These are phyloP conservation scores for Lepas anatifera DNA, from an alignment of 2,888 invertebrate genomes.

Conservation along the genomic window DNA sequence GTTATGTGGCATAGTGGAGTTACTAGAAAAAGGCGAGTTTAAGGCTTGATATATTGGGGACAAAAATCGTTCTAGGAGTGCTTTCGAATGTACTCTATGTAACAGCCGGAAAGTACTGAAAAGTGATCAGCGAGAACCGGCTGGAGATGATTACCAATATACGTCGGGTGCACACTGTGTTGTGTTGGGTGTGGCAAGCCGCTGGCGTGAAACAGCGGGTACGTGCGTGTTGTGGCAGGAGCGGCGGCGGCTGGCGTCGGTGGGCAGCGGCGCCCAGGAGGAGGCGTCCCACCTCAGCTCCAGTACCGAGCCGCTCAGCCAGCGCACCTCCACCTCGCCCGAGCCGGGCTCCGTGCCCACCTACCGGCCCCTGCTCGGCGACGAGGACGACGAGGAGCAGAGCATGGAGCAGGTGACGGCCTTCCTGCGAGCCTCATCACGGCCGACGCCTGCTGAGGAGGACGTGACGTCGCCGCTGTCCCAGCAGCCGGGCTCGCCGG, in stretches of 20 bases:
- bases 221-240: conserved; percentile 19
- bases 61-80: no score
- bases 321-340: conserved; percentile 13
- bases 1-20: no score
- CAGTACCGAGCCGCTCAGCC: neutral
- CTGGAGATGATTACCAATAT: no score
- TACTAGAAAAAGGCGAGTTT: no score
- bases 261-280: neutral
- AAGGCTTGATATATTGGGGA: no score
- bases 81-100: no score
- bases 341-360: conserved; percentile 16
- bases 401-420: neutral
- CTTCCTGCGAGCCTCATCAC: neutral
- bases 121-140: no score
- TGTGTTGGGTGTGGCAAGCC: no score
- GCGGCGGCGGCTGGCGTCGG: neutral
- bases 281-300: neutral
- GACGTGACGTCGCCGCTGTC: neutral
- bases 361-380: neutral
- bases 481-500: neutral
- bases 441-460: neutral
- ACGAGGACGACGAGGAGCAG: neutral
- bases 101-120: no score
- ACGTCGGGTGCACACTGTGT: no score
- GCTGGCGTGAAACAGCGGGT: no score